These are phyloP conservation scores for Pipistrellus nathusii DNA, from an alignment of 2,797 vertebrate species.

Conservation along the genomic window DNA sequence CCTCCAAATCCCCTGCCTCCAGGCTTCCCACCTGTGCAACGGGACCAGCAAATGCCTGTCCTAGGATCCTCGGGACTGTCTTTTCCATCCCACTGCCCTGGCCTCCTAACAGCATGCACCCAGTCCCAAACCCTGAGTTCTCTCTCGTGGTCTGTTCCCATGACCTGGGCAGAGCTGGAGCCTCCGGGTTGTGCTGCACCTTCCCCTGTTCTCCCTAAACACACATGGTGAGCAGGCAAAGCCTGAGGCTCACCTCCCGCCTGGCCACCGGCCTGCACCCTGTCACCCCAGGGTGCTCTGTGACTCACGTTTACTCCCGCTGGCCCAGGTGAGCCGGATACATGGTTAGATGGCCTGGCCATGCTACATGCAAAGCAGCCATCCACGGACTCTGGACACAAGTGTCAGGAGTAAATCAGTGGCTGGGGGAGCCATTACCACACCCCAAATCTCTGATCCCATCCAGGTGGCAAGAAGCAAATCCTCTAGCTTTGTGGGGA, in stretches of 20 bases:
- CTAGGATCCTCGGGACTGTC: not conserved
- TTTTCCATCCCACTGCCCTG: not conserved
- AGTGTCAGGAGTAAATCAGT: not conserved
- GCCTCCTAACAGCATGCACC: not conserved
- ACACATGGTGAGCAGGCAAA: too few relatives aligned
- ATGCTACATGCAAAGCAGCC: not conserved
- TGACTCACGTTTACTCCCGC: not conserved
- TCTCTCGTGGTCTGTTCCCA: not conserved
- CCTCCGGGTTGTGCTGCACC: not conserved
- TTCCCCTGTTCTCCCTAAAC: not conserved
- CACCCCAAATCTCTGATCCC: not conserved
- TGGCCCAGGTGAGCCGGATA: not conserved
- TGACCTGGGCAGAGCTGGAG: not conserved
- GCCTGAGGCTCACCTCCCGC: not conserved
- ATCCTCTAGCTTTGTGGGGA: not conserved
- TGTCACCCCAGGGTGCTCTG: not conserved
- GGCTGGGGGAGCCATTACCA: not conserved
- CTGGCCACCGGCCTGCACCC: not conserved
- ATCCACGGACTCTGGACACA: not conserved
- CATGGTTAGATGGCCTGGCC: not conserved
- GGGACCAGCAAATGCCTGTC: not conserved
- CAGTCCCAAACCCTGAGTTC: not conserved
- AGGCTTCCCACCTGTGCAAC: not conserved
- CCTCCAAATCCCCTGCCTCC: not conserved
- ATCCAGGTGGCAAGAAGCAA: not conserved